These are phyloP conservation scores for Mayetiola destructor DNA, from an alignment of 2,888 invertebrate genomes.

Conservation along the genomic window DNA sequence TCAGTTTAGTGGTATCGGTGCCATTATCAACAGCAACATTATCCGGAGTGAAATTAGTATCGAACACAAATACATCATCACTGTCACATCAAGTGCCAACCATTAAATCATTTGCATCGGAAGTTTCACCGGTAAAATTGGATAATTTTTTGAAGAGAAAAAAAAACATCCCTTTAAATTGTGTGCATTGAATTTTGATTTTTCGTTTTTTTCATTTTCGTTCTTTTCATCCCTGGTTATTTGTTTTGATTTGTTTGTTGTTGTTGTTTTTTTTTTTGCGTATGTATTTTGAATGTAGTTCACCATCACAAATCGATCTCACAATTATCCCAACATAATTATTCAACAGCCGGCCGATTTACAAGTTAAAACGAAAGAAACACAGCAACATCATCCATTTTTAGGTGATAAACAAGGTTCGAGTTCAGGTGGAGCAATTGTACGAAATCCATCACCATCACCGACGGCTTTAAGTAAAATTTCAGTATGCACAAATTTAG, in stretches of 20 bases:
- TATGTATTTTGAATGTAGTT: not conserved
- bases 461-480: not conserved
- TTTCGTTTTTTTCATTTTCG: not conserved
- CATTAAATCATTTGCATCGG: constrained; percentile 2
- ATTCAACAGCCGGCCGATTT: not conserved
- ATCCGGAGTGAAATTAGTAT: constrained; percentile 35
- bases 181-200: not conserved
- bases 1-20: constrained; percentile 48
- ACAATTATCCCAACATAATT: not conserved
- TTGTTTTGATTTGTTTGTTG: not conserved
- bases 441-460: constrained; percentile 9
- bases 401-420: not conserved
- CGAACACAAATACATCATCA: constrained; percentile 24
- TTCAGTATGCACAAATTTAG: not conserved
- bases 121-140: not conserved
- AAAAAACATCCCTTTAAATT: not conserved
- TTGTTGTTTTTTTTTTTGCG: not conserved
- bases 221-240: not conserved
- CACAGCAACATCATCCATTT: not conserved
- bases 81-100: not conserved
- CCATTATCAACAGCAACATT: constrained; percentile 40
- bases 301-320: constrained; percentile 9
- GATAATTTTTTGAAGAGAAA: not conserved
- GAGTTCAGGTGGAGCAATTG: not conserved
- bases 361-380: too few species aligned